Evolutionary conservation across 2,113 vertebrate species (phyloP).

Genomic region (Aepyceros melampus): DNA sequence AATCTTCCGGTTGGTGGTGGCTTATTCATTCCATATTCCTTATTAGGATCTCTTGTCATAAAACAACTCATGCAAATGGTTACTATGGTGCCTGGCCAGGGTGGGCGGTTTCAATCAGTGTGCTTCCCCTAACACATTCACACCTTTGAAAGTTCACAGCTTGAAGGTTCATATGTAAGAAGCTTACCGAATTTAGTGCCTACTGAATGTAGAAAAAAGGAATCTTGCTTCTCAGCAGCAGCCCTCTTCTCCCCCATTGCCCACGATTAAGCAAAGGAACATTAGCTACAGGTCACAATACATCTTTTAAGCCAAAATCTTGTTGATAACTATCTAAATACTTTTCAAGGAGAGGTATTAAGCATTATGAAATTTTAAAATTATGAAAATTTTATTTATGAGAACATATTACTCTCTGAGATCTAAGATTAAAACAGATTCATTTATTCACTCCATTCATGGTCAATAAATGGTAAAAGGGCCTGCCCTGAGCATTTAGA

Average conservation of each 20-base stretch:
- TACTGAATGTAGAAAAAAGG: background rate
- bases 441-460: background rate
- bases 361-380: background rate
- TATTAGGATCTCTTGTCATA: too few species aligned
- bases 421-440: background rate
- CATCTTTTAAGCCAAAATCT: background rate
- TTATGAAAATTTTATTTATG: background rate
- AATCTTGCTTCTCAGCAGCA: background rate
- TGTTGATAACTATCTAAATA: background rate
- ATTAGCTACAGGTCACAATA: background rate
- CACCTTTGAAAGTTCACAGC: background rate
- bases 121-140: background rate
- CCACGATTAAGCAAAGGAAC: background rate
- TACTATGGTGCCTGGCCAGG: too few species aligned
- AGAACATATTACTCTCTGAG: background rate
- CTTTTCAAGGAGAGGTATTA: background rate
- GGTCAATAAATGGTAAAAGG: background rate
- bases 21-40: too few species aligned
- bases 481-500: background rate
- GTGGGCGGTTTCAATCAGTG: too few species aligned
- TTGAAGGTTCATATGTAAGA: background rate
- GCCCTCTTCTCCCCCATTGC: background rate
- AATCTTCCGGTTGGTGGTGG: too few species aligned
- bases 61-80: too few species aligned
- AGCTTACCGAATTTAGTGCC: background rate